These are phyloP conservation scores for Dromaius novaehollandiae DNA, from an alignment of 2,113 vertebrate genomes.

Conservation along the genomic window DNA sequence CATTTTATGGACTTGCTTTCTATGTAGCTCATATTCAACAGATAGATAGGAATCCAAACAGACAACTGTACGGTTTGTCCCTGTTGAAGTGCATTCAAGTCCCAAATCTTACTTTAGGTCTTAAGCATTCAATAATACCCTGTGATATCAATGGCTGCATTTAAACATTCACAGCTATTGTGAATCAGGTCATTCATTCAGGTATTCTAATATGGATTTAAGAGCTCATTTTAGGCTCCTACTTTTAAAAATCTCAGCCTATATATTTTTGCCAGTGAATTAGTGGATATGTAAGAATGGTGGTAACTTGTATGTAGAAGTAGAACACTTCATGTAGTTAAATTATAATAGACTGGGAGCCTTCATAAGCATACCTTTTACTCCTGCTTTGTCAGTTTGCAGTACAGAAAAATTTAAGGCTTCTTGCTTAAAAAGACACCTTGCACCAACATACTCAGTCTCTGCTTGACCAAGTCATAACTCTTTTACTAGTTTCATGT, in stretches of 20 bases:
- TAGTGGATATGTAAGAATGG: background rate
- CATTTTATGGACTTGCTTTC: background rate
- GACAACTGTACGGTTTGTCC: background rate
- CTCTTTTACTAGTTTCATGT: background rate
- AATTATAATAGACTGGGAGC: background rate
- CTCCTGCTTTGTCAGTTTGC: background rate
- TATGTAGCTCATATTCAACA: background rate
- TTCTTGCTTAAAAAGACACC: background rate
- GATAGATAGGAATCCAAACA: background rate
- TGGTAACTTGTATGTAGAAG: background rate
- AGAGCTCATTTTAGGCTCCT: background rate
- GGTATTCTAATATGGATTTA: background rate
- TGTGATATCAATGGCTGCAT: background rate
- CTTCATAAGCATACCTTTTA: background rate
- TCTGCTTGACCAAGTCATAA: background rate
- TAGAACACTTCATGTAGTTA: background rate
- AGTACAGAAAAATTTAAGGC: background rate
- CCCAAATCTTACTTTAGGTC: background rate
- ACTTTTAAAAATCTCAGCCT: background rate
- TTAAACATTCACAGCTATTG: background rate
- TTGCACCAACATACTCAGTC: background rate
- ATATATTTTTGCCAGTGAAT: background rate
- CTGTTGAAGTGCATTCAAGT: background rate
- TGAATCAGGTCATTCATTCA: background rate
- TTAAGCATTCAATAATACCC: background rate